A percentile compares a stretch with the other conserved stretches of the same genome.
These are phyloP conservation scores for Linnaemya vulpina DNA, from an alignment of 2,888 invertebrate genomes.

Conservation along the genomic window DNA sequence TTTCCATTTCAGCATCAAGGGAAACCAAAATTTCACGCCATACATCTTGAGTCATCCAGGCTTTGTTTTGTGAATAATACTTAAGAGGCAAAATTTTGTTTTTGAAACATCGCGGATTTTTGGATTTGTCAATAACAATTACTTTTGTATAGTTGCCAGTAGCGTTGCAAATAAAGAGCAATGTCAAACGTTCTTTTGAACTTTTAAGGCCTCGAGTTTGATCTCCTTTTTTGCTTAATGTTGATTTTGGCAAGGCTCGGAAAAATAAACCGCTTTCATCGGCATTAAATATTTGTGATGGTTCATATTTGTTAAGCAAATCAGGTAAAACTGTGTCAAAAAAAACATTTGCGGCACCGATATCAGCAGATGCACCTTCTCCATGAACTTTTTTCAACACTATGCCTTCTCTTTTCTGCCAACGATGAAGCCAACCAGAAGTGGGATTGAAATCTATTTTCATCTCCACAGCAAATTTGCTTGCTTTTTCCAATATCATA, in stretches of 20 bases:
- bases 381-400: conserved; percentile 57
- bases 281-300: conserved; percentile 67
- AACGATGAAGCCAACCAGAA: conserved; percentile 63
- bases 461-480: conserved; percentile 63
- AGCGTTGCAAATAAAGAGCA: conserved; percentile 70
- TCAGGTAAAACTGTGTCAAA: conserved; percentile 44
- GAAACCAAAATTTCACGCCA: conserved; percentile 64
- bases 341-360: conserved; percentile 44
- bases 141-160: conserved; percentile 68
- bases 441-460: conserved; percentile 55
- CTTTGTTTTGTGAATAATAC: conserved; percentile 65
- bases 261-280: conserved; percentile 66
- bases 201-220: conserved; percentile 44
- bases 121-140: conserved; percentile 66
- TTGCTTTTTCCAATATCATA: conserved; percentile 61
- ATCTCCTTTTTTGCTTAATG: conserved; percentile 52
- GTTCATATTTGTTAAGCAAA: conserved; percentile 33
- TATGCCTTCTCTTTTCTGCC: conserved; percentile 65
- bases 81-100: conserved; percentile 62
- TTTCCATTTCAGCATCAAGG: conserved; percentile 67
- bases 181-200: conserved; percentile 60
- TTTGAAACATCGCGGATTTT: conserved; percentile 63
- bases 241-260: conserved; percentile 61
- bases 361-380: conserved; percentile 63
- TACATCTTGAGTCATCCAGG: conserved; percentile 68